Evolutionary conservation across 2,888 invertebrate species (phyloP).

Genomic region (Drosophila fungiperda): DNA sequence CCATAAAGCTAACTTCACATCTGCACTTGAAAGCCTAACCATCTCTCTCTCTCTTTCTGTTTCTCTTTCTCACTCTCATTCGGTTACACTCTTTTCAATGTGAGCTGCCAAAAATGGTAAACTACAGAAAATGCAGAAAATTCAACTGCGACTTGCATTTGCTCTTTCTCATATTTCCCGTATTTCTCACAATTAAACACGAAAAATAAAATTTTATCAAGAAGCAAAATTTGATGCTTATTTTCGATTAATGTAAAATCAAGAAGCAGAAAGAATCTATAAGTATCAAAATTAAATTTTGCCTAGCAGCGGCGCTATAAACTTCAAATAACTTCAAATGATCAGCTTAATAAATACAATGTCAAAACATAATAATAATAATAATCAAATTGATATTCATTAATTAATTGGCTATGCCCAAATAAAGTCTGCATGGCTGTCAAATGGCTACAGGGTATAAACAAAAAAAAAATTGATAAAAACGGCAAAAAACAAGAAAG

Average conservation of each 20-base stretch:
- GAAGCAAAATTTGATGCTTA: neutral
- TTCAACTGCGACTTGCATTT: neutral
- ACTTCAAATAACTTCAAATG: neutral
- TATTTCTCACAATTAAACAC: neutral
- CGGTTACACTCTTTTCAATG: neutral
- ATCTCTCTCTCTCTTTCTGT: no score
- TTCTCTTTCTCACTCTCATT: no score
- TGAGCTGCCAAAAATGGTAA: neutral
- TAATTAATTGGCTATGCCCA: neutral
- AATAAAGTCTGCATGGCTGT: neutral
- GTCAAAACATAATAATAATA: neutral
- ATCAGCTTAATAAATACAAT: neutral
- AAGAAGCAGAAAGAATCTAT: neutral
- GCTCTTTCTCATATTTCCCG: neutral
- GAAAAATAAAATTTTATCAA: neutral
- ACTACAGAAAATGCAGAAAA: neutral
- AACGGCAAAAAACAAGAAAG: constrained; percentile 45
- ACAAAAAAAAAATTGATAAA: neutral
- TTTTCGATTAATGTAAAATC: neutral
- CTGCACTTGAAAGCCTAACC: neutral
- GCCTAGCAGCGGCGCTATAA: neutral
- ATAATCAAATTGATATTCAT: neutral
- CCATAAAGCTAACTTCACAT: constrained; percentile 17
- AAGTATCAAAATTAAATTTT: neutral
- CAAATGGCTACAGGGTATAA: neutral